Evolutionary conservation across 2,113 vertebrate species (phyloP).

Genomic region (Polypterus senegalus): DNA sequence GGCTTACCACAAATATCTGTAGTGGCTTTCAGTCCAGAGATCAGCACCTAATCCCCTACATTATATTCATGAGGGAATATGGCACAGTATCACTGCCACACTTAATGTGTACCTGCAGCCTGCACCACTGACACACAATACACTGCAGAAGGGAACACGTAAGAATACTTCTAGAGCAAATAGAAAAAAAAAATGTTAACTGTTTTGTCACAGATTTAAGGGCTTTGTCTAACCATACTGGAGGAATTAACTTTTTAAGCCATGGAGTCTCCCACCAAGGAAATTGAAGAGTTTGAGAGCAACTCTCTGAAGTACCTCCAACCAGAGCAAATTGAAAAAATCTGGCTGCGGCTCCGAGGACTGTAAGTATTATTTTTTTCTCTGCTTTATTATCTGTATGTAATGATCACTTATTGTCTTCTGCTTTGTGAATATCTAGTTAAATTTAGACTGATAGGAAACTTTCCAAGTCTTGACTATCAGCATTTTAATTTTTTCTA

Average conservation of each 20-base stretch:
- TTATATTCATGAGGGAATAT: slow-evolving; percentile 21
- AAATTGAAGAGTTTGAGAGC: slow-evolving; percentile 98
- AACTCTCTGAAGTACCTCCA: slow-evolving; percentile 93
- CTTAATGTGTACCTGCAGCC: slow-evolving; percentile 17
- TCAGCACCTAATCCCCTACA: slow-evolving; percentile 7
- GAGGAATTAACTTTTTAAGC: slow-evolving; percentile 41
- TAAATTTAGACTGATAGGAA: background rate
- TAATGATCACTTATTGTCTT: slow-evolving; percentile 4
- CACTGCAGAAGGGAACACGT: slow-evolving; percentile 3
- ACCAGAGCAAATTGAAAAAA: slow-evolving; percentile 96
- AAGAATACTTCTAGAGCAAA: slow-evolving; percentile 6
- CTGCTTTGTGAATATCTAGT: background rate
- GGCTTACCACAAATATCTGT: slow-evolving; percentile 3
- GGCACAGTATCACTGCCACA: slow-evolving; percentile 19
- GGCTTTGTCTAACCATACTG: slow-evolving; percentile 16
- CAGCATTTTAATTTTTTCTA: background rate
- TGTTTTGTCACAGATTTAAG: slow-evolving; percentile 21
- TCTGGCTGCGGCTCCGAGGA: slow-evolving; percentile 93
- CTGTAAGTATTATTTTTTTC: slow-evolving; percentile 68
- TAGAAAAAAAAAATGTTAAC: slow-evolving; percentile 15
- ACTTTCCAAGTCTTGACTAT: slow-evolving; percentile 21
- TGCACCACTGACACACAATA: slow-evolving; percentile 7
- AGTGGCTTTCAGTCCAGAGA: slow-evolving; percentile 21
- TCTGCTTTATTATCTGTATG: background rate
- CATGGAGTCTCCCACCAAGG: slow-evolving; percentile 97